These are phyloP conservation scores for Etheostoma nigrum DNA, from an alignment of 2,797 vertebrate species.

Conservation along the genomic window DNA sequence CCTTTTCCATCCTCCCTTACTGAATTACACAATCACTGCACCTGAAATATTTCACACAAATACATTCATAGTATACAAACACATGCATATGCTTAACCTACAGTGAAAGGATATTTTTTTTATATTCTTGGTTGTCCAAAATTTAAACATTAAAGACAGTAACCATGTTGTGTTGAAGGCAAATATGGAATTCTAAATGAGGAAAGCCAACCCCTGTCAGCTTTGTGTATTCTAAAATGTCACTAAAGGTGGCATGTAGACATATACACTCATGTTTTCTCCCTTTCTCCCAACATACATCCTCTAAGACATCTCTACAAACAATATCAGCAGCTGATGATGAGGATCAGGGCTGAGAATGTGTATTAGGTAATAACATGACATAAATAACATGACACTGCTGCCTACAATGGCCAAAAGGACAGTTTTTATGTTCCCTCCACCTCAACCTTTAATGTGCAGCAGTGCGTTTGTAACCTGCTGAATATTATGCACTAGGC, in stretches of 20 bases:
- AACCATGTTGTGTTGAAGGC: not conserved
- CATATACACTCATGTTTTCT: not conserved
- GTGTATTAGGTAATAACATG: conserved; percentile 36
- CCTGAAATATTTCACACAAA: conserved; percentile 9
- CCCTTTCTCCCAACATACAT: not conserved
- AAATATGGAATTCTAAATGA: conserved; percentile 3
- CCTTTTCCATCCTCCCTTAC: conserved; percentile 12
- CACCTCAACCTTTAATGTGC: conserved; percentile 65
- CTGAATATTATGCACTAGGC: conserved; percentile 55
- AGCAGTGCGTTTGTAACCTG: conserved; percentile 52
- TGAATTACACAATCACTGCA: conserved; percentile 32
- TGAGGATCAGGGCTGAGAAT: conserved; percentile 37
- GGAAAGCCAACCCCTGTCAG: not conserved
- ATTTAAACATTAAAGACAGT: conserved; percentile 10
- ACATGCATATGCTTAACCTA: conserved; percentile 9
- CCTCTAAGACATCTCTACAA: conserved; percentile 8
- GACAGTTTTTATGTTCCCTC: conserved; percentile 48
- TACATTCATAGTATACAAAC: not conserved
- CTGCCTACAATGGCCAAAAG: conserved; percentile 28
- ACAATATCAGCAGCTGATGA: conserved; percentile 22
- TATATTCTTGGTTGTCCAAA: not conserved
- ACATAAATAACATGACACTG: conserved; percentile 5
- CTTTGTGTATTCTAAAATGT: not conserved
- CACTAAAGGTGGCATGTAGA: not conserved
- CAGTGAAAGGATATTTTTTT: conserved; percentile 1